Evolutionary conservation across 64 coral and sea anemone species (phyloP).

Genomic region (Montipora foliosa): DNA sequence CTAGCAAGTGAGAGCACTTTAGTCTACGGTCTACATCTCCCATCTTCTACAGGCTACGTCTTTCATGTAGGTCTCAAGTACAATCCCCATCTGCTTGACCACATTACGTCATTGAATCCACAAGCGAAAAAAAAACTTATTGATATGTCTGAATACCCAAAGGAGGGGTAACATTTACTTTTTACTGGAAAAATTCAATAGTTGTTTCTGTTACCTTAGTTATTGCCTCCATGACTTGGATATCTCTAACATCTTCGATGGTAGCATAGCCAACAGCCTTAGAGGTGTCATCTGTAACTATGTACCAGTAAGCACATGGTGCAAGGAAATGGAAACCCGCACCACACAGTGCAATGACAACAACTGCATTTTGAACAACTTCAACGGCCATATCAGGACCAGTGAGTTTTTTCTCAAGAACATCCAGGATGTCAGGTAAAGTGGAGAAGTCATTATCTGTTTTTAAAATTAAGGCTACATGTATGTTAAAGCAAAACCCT

Average conservation of each 20-base stretch:
- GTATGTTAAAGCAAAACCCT: neutral
- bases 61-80: neutral
- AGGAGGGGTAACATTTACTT: neutral
- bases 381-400: slow-evolving; percentile 28
- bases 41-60: neutral
- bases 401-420: slow-evolving; percentile 50
- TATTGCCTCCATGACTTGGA: slow-evolving; percentile 11
- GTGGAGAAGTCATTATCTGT: neutral
- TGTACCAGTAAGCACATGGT: slow-evolving; percentile 68
- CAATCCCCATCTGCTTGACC: neutral
- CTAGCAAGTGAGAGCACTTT: neutral
- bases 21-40: neutral
- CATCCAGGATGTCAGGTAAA: slow-evolving; percentile 36
- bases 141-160: slow-evolving; percentile 4
- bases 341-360: slow-evolving; percentile 59
- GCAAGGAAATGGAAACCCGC: slow-evolving; percentile 47
- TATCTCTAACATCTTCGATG: slow-evolving; percentile 47
- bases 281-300: slow-evolving; percentile 41
- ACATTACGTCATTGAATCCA: neutral
- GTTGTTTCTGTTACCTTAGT: slow-evolving; percentile 29
- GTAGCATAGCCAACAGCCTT: slow-evolving; percentile 62
- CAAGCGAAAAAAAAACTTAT: neutral
- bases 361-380: slow-evolving; percentile 7
- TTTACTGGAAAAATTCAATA: neutral
- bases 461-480: neutral